Evolutionary conservation across 2,113 vertebrate species (phyloP).

Genomic region (Serilophus lunatus): DNA sequence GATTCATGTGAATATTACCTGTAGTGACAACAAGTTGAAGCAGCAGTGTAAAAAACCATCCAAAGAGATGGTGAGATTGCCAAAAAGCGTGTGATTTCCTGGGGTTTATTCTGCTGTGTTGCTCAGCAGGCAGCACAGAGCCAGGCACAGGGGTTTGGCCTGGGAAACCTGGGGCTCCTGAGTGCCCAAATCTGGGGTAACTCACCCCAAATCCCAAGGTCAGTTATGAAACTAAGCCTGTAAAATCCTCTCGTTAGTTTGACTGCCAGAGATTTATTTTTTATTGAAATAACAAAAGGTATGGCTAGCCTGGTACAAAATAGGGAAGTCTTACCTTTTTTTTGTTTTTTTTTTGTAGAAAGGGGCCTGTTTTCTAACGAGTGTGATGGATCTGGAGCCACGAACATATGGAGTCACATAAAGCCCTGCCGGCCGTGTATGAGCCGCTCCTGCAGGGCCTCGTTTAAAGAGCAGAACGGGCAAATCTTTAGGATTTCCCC

Average conservation of each 20-base stretch:
- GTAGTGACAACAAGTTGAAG: neutral
- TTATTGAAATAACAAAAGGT: neutral
- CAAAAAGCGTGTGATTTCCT: neutral
- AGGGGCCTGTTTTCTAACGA: neutral
- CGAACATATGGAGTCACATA: fast-evolving
- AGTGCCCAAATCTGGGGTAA: neutral
- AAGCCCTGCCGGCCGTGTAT: no score
- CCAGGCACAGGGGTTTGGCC: fast-evolving
- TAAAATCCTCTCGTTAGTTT: neutral
- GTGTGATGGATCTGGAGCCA: neutral
- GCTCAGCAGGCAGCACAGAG: neutral
- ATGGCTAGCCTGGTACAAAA: neutral
- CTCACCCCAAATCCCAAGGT: neutral
- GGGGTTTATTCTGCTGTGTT: neutral
- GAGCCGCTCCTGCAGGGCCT: fast-evolving
- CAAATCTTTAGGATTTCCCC: fast-evolving
- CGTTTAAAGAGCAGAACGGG: no score
- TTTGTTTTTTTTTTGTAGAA: neutral
- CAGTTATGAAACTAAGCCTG: neutral
- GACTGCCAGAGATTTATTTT: neutral
- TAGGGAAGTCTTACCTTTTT: no score
- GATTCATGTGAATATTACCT: neutral
- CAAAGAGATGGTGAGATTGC: neutral
- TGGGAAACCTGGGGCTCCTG: neutral
- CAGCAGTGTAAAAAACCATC: neutral